phyloP scores from a whole-genome alignment of 2,113 vertebrate species.

The Cyanoramphus novaezelandiae region DNA sequence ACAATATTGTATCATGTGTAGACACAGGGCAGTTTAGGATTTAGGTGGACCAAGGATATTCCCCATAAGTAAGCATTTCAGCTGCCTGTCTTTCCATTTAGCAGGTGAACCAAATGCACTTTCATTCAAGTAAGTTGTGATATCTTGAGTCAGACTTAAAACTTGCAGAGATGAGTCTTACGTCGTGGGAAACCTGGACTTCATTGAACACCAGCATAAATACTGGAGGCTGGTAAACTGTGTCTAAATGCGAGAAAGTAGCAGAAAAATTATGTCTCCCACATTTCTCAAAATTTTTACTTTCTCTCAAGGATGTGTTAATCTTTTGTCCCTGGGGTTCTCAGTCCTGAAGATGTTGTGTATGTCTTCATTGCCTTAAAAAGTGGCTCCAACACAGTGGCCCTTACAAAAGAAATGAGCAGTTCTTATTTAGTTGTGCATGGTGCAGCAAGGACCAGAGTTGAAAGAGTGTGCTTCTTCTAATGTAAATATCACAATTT shows the following conservation, averaged over 20 bases:
- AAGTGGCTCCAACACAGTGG: accelerated
- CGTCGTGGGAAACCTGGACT: not conserved
- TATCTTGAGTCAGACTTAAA: not conserved
- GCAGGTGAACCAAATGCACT: not conserved
- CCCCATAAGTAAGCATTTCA: not conserved
- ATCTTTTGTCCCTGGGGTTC: not conserved
- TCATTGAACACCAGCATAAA: not conserved
- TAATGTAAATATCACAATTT: not conserved
- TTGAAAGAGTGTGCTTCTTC: not conserved
- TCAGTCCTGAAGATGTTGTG: not conserved
- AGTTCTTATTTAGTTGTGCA: not conserved
- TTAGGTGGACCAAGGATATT: not conserved
- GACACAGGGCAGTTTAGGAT: not conserved
- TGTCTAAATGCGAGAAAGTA: not conserved
- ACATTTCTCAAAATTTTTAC: not conserved
- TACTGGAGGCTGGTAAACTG: not conserved
- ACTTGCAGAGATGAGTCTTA: not conserved
- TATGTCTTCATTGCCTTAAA: not conserved
- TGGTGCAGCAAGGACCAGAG: not conserved
- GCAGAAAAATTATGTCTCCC: not conserved
- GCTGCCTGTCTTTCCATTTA: not conserved
- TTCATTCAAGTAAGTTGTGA: not conserved
- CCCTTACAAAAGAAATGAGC: not conserved
- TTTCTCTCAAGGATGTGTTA: not conserved
- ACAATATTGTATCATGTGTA: not conserved